Base-by-base conservation (phyloP, 2,888 invertebrate genomes). In the Diachrysia chrysitis region DNA sequence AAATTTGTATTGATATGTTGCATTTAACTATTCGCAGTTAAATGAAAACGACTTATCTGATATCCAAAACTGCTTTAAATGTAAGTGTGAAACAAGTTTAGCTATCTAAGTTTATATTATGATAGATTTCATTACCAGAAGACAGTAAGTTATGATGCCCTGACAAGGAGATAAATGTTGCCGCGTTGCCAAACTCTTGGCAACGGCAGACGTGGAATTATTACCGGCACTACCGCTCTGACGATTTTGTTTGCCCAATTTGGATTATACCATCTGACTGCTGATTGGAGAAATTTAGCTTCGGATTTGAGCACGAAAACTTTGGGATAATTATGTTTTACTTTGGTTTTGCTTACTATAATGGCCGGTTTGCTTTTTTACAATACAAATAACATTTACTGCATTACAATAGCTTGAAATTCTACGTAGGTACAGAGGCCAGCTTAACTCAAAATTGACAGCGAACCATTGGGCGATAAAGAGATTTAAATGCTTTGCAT, bases 81-180 rank as follows among this genome's bases (percentile, higher is more conserved):
- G 32, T 60, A 35, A 25, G 29, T 29, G 32, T 10, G 29, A n/a
- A 16, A 29, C 10, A 35, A 23, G 14, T 60, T 53, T 16, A 12
- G 25, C 16, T 42, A 63, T 51, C 1, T 66, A 55, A 32, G 46
- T 70, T 60, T 55, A 60, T 67, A 65, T 64, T 59, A n/a, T 70
- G 66, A 80, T 73, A 81, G 71, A 73, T 76, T 76, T 76, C 67
- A 78, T 79, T 72, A 75, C 71, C 66, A 69, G 71, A 57, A 69
- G 76, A 73, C 83, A 77, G 77, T 82, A 77, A 83, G 81, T 83
- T 82, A 82, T 81, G 78, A 81, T 63, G 76, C 25, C 60, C 59
- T 79, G 81, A 78, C 85, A 81, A 76, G 19, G 58, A 74, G 73
- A 84, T 66, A 83, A 83, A 85, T 85, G 74, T 71, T 74, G 73